A percentile compares a stretch with the other conserved stretches of the same genome.
These are phyloP conservation scores for Leptopilina boulardi DNA, from an alignment of 1,140 invertebrate species.

Conservation along the genomic window DNA sequence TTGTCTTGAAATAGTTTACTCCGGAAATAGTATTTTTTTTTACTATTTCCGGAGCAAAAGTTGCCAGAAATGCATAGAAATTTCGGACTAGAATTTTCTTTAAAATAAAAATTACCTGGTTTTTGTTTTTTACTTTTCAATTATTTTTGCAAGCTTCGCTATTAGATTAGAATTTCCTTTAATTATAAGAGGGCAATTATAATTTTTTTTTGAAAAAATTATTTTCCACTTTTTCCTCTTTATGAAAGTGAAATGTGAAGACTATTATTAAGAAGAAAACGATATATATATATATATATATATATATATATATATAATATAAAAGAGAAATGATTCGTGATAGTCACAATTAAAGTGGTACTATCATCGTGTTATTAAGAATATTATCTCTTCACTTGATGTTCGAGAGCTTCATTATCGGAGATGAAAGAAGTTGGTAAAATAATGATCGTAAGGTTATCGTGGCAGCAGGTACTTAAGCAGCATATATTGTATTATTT, in stretches of 20 bases:
- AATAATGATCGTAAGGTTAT: conserved; percentile 25
- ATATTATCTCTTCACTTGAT: not conserved
- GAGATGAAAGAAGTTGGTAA: not conserved
- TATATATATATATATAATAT: no score
- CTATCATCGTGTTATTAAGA: conserved; percentile 5
- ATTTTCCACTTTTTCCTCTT: not conserved
- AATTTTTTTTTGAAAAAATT: not conserved
- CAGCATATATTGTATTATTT: conserved; percentile 38
- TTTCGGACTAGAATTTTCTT: no score
- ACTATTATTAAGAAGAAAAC: conserved; percentile 14
- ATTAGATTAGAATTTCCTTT: no score
- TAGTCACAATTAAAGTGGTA: not conserved
- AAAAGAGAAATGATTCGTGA: conserved; percentile 2
- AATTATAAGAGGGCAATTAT: no score
- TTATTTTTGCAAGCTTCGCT: no score
- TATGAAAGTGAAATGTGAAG: conserved; percentile 10
- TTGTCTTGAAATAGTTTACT: no score
- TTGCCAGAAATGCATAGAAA: no score
- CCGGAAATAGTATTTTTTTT: no score
- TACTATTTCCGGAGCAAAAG: no score
- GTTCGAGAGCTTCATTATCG: not conserved
- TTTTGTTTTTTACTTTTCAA: no score
- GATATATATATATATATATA: not conserved
- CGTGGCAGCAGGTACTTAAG: conserved; percentile 14
- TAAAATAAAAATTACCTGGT: no score